Evolutionary conservation across 2,888 invertebrate genomes (phyloP), one percentile per base, ranked within the genome.

Genomic region (Acronicta psi): DNA sequence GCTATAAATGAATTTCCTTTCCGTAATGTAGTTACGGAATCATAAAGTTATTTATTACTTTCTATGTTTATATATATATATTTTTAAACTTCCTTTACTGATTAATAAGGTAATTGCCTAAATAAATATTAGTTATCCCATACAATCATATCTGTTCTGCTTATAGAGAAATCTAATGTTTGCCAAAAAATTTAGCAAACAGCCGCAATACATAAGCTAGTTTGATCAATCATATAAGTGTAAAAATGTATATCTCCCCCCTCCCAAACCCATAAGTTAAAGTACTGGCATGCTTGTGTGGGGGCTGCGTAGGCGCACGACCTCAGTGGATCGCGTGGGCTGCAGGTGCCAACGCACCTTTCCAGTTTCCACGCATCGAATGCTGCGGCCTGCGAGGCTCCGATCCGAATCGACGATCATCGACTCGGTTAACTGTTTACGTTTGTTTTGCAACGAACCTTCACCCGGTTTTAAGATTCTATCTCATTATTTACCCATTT

Each of bases 281-380:
- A 61, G 63, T 68, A 47, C 66, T 52, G 64, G 64, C 43, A 60
- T 75, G 74, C 53, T 76, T 54, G 59, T 62, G 69, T 69, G 77
- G 77, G 57, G 74, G 85, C 59, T 65, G 85, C 82, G 91, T 90
- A 85, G 90, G 92, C 79, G 87, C 76, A 69, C 85, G 91, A 87
- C 89, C 92, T 90, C 89, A 83, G 80, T 45, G 66, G 69, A 59
- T 68, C 69, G 92, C 90, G 92, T 92, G 91, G 92, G 92, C 70
- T 76, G 89, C 90, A 92, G 92, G 92, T 92, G 92, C 90, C 90
- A 88, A 91, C 90, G 90, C 88, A 88, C 92, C 90, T 90, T 86
- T 88, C 88, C 88, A 89, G 88, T 87, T 86, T 85, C 81, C 85
- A 85, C 80, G 84, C 83, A 81, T 82, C 81, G 82, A 59, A 78